Conservation (phyloP, 2,797 vertebrate genomes). For the Glyptemys insculpta region DNA sequence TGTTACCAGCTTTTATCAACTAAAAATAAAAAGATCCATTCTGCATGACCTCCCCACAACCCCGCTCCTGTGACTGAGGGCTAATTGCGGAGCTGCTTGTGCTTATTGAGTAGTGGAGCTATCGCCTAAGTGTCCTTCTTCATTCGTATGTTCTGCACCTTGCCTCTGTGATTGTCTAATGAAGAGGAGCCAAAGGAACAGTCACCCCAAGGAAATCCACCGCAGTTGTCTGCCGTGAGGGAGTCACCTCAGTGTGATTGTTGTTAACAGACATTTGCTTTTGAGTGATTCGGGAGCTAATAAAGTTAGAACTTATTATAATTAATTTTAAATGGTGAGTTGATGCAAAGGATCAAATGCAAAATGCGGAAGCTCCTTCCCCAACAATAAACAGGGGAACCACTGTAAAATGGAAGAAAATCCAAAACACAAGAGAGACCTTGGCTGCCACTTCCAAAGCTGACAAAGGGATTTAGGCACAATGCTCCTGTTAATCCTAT, state of each 20-base stretch:
- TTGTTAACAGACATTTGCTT: neutral
- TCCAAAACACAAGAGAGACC: fast-evolving
- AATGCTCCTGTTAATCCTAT: neutral
- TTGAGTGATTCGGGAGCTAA: neutral
- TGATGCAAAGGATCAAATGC: neutral
- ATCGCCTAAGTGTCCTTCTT: neutral
- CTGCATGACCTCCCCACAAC: neutral
- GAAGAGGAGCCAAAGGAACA: neutral
- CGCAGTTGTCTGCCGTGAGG: fast-evolving
- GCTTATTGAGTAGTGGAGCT: neutral
- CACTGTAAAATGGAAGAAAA: neutral
- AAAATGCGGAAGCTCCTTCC: neutral
- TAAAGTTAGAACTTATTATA: neutral
- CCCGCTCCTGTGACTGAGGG: neutral
- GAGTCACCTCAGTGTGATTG: neutral
- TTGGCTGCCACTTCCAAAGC: neutral
- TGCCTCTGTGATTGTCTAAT: neutral
- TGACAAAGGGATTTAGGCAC: fast-evolving
- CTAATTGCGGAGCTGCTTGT: constrained; percentile 2
- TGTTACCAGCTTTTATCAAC: neutral
- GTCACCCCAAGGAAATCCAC: neutral
- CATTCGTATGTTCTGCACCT: neutral
- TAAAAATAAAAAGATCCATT: neutral
- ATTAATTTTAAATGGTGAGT: neutral
- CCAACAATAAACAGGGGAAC: neutral